phyloP scores from a whole-genome alignment of 2,888 invertebrate species.

The Ethmia dodecea region DNA sequence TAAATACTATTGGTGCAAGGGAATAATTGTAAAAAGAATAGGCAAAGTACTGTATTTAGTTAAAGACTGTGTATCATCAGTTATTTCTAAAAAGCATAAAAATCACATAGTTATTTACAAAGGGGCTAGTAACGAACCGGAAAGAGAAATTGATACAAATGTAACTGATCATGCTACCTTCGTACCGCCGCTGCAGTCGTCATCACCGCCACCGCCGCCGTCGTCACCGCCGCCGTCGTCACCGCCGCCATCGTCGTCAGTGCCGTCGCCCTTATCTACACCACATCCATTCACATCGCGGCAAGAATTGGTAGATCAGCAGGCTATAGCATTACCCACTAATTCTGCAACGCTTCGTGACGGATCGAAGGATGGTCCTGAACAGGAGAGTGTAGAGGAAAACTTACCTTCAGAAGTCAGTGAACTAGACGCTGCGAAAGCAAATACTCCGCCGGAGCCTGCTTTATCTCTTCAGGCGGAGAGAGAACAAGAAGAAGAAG shows the following conservation, averaged over 20 bases:
- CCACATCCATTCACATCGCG: not conserved
- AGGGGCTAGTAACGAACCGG: not conserved
- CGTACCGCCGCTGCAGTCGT: not conserved
- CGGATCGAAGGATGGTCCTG: no score
- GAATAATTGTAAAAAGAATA: constrained; percentile 10
- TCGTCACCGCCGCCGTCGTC: not conserved
- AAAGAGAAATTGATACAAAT: not conserved
- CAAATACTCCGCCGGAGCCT: not conserved
- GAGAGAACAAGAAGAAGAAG: not conserved
- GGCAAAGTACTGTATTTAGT: constrained; percentile 13
- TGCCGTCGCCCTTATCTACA: not conserved
- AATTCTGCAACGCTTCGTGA: no score
- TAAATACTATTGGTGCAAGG: constrained; percentile 13
- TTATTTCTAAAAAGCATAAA: constrained; percentile 7
- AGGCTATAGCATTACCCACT: no score
- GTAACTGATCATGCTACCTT: not conserved
- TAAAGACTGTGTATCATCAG: constrained; percentile 1
- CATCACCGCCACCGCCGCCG: not conserved
- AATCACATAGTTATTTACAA: constrained; percentile 9
- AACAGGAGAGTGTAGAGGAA: no score
- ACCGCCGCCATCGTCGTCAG: not conserved
- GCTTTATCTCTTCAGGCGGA: not conserved
- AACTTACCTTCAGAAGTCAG: no score
- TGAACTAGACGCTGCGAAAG: not conserved
- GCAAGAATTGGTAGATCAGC: no score